Base-by-base conservation (phyloP, 2,113 vertebrate genomes). In the Columba livia region DNA sequence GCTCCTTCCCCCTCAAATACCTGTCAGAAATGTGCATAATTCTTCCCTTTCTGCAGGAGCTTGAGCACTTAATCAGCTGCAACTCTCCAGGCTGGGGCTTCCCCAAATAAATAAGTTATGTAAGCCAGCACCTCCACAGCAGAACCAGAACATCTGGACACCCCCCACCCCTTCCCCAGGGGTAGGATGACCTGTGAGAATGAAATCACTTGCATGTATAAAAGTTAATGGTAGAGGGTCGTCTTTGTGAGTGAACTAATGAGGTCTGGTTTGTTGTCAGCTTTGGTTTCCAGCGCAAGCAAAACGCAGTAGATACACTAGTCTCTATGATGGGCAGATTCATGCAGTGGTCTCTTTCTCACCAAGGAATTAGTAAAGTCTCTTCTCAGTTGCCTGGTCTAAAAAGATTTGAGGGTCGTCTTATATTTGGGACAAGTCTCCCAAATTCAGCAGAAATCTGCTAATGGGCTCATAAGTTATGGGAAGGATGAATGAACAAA, bases 191-290 rank as follows among this genome's bases (percentile, higher is more conserved):
- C 21, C 24, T 36, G 48, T 32, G 67, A 78, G 54, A 91, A n/a
- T 5, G 80, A 85, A 77, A 25, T 31, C 34, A 25, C 10, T 56
- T 4, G 4, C 26, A 13, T 0, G 0, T 66, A 54, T 18, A 28
- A 24, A 58, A 14, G 32, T 25, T 80, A 7, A 9, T 20, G 6
- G 38, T 32, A 85, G 11, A 29, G 4, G 20, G 12, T 56, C 34
- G 13, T 74, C 11, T 26, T 47, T 86, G 12, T 24, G 32, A 88
- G 38, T 21, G 28, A 75, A 38, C 25, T 0, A 1, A 56, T 1
- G 4, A 72, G 44, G 7, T 70, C 40, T 83, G 29, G 24, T 69
- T 88, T 86, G 42, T n/a, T 66, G 2, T 42, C 36, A 47, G 24
- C 40, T 85, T 56, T 53, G 10, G 29, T 72, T 62, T 79, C 40